Conservation (phyloP, 1,140 invertebrate species). For the Aphelinus certus region DNA sequence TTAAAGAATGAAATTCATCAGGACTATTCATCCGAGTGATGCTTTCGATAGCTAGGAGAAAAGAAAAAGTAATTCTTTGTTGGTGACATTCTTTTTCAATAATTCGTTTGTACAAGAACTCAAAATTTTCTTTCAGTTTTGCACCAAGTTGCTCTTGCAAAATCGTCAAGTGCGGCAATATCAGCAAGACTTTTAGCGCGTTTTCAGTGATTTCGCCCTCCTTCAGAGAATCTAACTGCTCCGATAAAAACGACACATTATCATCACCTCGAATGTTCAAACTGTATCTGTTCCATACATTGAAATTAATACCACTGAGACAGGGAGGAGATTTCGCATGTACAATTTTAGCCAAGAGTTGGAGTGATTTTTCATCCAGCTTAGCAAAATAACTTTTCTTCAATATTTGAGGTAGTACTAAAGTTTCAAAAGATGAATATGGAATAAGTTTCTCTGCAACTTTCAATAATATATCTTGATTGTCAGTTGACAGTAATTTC, state of each 20-base stretch:
- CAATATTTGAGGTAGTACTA: slow-evolving; percentile 77
- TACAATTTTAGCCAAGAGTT: slow-evolving; percentile 75
- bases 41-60: slow-evolving; percentile 67
- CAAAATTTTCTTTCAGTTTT: slow-evolving; percentile 43
- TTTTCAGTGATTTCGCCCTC: slow-evolving; percentile 44
- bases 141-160: slow-evolving; percentile 44
- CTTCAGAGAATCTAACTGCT: slow-evolving; percentile 45
- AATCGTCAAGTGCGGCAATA: slow-evolving; percentile 56
- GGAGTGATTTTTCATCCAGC: slow-evolving; percentile 68
- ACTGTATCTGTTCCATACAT: slow-evolving; percentile 73
- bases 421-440: slow-evolving; percentile 77
- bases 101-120: slow-evolving; percentile 47
- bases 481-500: slow-evolving; percentile 68
- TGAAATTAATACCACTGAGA: slow-evolving; percentile 68
- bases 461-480: slow-evolving; percentile 68
- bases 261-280: slow-evolving; percentile 66
- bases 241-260: slow-evolving; percentile 44
- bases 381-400: slow-evolving; percentile 68
- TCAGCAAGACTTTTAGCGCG: slow-evolving; percentile 51
- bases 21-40: slow-evolving; percentile 66
- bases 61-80: slow-evolving; percentile 50
- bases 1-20: slow-evolving; percentile 60
- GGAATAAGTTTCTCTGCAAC: slow-evolving; percentile 73
- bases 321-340: slow-evolving; percentile 72
- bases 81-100: slow-evolving; percentile 30